A percentile compares a stretch with the other conserved stretches of the same genome.
phyloP scores from a whole-genome alignment of 2,888 invertebrate species.

The Junonia oenone region DNA sequence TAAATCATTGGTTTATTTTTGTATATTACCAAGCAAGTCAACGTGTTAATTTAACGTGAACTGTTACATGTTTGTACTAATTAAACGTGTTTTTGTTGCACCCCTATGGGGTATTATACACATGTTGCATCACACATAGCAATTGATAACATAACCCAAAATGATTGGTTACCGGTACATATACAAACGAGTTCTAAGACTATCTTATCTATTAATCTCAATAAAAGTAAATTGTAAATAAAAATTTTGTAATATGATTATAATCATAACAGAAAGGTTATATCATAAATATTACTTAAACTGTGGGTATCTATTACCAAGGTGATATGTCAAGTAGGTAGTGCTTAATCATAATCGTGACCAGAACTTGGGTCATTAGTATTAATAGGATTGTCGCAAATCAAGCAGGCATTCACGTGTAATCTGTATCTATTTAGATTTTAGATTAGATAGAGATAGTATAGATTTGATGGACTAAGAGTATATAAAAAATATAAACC shows the following conservation, averaged over 20 bases:
- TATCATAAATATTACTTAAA: not conserved
- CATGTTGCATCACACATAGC: slow-evolving; percentile 6
- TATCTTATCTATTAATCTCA: slow-evolving; percentile 12
- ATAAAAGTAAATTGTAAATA: slow-evolving; percentile 10
- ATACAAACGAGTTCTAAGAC: slow-evolving; percentile 21
- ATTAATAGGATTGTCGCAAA: not conserved
- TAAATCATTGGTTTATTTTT: slow-evolving; percentile 27
- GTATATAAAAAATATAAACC: too few species aligned
- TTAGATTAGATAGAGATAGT: too few species aligned
- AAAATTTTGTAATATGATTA: not conserved
- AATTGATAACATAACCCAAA: slow-evolving; percentile 19
- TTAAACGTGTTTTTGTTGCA: slow-evolving; percentile 11
- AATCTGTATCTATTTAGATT: too few species aligned
- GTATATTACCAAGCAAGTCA: not conserved
- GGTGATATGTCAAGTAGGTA: not conserved
- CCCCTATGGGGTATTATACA: slow-evolving; percentile 16
- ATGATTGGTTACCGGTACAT: slow-evolving; percentile 14
- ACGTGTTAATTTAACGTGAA: not conserved
- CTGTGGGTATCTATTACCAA: not conserved
- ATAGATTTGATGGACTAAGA: too few species aligned
- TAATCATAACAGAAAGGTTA: not conserved
- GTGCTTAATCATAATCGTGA: not conserved
- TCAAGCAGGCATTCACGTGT: not conserved
- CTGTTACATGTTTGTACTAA: slow-evolving; percentile 2
- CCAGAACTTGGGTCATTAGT: not conserved